A percentile compares a stretch with the other conserved stretches of the same genome.
Evolutionary conservation across 2,113 vertebrate species (phyloP).

Genomic region (Catagonus wagneri): DNA sequence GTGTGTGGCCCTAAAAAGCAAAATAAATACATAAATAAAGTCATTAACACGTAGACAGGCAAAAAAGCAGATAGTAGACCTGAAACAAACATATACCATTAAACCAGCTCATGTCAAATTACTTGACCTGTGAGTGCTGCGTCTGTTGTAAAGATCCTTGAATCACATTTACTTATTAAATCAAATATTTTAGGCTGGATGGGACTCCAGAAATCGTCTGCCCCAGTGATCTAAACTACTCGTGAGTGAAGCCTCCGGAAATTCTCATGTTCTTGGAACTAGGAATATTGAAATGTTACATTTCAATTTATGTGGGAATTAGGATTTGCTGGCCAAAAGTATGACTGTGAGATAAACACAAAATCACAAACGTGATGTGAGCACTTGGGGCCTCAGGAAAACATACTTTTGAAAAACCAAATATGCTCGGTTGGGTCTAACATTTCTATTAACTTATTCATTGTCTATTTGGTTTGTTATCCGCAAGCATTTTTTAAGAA

Average conservation of each 20-base stretch:
- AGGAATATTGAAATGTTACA: not conserved
- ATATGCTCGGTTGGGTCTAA: not conserved
- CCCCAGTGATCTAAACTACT: not conserved
- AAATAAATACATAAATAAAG: not conserved
- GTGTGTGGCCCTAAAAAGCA: too few relatives aligned
- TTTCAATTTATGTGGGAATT: not conserved
- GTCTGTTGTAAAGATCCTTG: not conserved
- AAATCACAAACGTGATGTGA: too few relatives aligned
- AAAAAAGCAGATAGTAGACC: fast-evolving
- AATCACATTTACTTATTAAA: not conserved
- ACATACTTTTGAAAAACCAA: not conserved
- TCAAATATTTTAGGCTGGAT: not conserved
- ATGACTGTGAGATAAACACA: not conserved
- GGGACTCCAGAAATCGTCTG: not conserved
- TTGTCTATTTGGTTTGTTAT: not conserved
- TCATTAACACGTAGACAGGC: not conserved
- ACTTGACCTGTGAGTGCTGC: not conserved
- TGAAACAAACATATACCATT: not conserved
- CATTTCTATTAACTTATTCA: not conserved
- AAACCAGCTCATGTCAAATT: not conserved
- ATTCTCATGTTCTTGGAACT: not conserved
- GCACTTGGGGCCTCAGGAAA: too few relatives aligned
- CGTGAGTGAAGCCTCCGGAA: not conserved
- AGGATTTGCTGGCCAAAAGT: not conserved
- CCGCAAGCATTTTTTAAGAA: not conserved